Base-by-base conservation (phyloP, 35 echinoderm and acorn worm species). In the Apostichopus japonicus region DNA sequence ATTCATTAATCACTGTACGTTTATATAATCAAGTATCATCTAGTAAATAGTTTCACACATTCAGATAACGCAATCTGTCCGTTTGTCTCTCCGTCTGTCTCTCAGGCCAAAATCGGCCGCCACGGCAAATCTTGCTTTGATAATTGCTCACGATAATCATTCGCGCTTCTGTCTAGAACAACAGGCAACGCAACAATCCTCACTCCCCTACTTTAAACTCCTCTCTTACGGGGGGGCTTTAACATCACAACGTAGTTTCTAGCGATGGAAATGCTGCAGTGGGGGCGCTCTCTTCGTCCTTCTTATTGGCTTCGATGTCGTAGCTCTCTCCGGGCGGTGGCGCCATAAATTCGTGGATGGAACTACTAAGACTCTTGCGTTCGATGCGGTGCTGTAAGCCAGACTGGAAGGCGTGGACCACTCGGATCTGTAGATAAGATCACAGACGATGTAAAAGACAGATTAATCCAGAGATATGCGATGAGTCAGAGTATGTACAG, bases 261-360 rank as follows among this genome's bases (percentile, higher is more conserved):
- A 87, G 14, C 11, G 82, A 17, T 23, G 83, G 83, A 79, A 98
- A 95, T 63, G 94, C 86, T 16, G 95, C 94, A 80, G 93, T 98
- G 84, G 96, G 96, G 83, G 94, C 96, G 72, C 90, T 93, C 77
- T 95, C 96, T 10, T 95, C 94, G 25, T 98, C 92, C 79, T 95
- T 91, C 87, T 98, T 98, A 17, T 84, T 95, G 27, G 92, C 89
- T 77, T 95, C 96, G 27, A 98, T 96, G 92, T 98, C 96, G 80
- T 98, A 98, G 63, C 76, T 94, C 59, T 96, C 93, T 23, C 91
- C 96, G 51, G 91, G 81, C 14, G 89, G 88, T 15, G 94, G 92
- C 5, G 96, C 84, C 96, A 98, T 98, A 92, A 98, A 98, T 92
- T 98, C 94, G 90, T 98, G 96, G 90, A 98, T 95, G 67, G 96